These are phyloP conservation scores for Orthonevra nobilis DNA, from an alignment of 2,888 invertebrate species.

Conservation along the genomic window DNA sequence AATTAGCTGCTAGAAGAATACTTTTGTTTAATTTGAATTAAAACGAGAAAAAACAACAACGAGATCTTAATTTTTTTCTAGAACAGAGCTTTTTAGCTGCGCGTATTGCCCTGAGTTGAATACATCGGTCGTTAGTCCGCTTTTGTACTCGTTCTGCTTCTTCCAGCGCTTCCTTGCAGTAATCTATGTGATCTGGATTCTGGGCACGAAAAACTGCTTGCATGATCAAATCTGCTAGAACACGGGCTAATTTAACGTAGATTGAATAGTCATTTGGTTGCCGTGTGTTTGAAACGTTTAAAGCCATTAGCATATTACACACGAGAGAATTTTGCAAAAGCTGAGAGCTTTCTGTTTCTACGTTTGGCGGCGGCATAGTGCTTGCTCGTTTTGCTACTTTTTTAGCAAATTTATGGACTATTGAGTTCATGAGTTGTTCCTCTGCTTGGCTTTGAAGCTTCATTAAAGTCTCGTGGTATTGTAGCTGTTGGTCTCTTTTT, in stretches of 20 bases:
- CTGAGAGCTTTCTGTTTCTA: conserved; percentile 42
- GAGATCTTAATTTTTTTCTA: neutral
- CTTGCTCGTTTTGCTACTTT: conserved; percentile 15
- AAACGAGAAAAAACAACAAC: conserved; percentile 10
- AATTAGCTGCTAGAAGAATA: conserved; percentile 30
- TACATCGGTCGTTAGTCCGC: conserved; percentile 23
- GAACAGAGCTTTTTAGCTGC: conserved; percentile 36
- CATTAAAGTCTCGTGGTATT: conserved; percentile 35
- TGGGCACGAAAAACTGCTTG: conserved; percentile 44
- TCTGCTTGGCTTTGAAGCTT: conserved; percentile 53
- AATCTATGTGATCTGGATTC: conserved; percentile 5
- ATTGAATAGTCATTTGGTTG: conserved; percentile 25
- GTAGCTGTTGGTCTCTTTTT: conserved; percentile 35
- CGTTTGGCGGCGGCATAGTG: neutral
- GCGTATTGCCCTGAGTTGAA: conserved; percentile 13
- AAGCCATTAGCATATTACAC: conserved; percentile 42
- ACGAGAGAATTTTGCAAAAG: conserved; percentile 40
- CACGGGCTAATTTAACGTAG: conserved; percentile 42
- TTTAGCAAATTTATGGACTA: conserved; percentile 45
- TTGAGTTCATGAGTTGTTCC: conserved; percentile 44
- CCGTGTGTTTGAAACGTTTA: conserved; percentile 20
- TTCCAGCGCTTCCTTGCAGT: neutral
- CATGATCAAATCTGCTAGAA: conserved; percentile 41
- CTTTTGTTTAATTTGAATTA: conserved; percentile 27
- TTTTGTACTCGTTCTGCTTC: too few species aligned